phyloP scores from a whole-genome alignment of 1,140 invertebrate genomes.

The Panagrolaimus sp. region DNA sequence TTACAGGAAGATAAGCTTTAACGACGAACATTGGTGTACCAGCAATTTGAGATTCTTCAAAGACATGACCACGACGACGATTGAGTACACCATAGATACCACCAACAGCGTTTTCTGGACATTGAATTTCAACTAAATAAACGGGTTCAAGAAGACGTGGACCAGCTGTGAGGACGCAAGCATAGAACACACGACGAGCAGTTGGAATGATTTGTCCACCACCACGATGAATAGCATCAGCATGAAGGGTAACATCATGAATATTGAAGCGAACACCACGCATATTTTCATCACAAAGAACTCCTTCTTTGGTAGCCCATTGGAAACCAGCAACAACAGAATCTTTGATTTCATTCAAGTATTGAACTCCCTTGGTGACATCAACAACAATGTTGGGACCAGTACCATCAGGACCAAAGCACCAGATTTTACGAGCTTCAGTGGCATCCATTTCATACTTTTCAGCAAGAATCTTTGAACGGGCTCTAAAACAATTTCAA shows the following conservation, averaged over 20 bases:
- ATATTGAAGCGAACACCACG: conserved; percentile 94
- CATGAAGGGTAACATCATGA: conserved; percentile 95
- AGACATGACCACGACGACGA: conserved; percentile 88
- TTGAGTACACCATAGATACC: conserved; percentile 65
- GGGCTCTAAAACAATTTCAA: neutral
- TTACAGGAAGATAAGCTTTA: conserved; percentile 95
- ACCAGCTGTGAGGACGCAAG: conserved; percentile 81
- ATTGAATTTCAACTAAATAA: conserved; percentile 97
- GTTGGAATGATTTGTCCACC: conserved; percentile 99
- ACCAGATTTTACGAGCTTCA: conserved; percentile 87
- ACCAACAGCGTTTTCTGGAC: conserved; percentile 74
- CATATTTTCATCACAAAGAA: conserved; percentile 96
- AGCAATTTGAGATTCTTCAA: conserved; percentile 79
- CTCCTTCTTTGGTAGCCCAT: conserved; percentile 98
- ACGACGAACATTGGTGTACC: conserved; percentile 98
- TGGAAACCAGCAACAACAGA: conserved; percentile 98
- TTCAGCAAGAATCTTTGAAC: conserved; percentile 17
- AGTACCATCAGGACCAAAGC: conserved; percentile 95
- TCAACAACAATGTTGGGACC: conserved; percentile 95
- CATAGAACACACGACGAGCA: conserved; percentile 91
- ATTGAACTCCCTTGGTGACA: conserved; percentile 93
- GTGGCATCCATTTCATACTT: neutral
- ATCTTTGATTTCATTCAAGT: conserved; percentile 93
- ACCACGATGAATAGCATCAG: conserved; percentile 99
- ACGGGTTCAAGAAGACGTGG: conserved; percentile 95